A percentile compares a stretch with the other conserved stretches of the same genome.
Conservation (phyloP, 1,140 invertebrate genomes). For the Monomorium pharaonis region DNA sequence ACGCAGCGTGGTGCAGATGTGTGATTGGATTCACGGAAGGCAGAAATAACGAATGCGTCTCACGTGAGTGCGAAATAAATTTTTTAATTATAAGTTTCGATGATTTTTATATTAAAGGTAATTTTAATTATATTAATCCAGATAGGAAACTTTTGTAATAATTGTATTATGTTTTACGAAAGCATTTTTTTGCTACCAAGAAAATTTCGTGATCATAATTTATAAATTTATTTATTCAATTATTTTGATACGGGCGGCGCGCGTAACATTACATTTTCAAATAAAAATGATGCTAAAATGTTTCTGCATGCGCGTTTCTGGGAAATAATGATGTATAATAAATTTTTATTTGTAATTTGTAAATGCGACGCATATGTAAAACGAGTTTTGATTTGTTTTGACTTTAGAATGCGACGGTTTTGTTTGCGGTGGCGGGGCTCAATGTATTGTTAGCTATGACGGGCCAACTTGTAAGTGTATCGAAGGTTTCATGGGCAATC, state of each 20-base stretch:
- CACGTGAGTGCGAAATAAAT: conserved; percentile 86
- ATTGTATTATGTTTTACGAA: no score
- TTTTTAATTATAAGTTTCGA: not conserved
- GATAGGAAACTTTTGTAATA: no score
- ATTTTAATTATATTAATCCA: not conserved
- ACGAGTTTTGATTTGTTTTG: not conserved
- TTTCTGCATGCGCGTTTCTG: no score
- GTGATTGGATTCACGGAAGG: conserved; percentile 92
- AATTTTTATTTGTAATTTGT: no score
- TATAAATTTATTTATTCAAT: no score
- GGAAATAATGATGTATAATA: no score
- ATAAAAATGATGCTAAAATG: no score
- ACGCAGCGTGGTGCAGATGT: conserved; percentile 95
- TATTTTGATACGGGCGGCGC: no score
- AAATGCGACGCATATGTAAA: not conserved
- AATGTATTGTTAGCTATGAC: conserved; percentile 93
- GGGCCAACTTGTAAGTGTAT: conserved; percentile 95
- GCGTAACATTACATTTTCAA: no score
- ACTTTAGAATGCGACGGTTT: conserved; percentile 91
- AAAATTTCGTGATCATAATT: no score
- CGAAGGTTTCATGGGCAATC: conserved; percentile 94
- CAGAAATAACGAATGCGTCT: conserved; percentile 91
- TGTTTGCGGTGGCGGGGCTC: conserved; percentile 92
- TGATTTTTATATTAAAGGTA: not conserved
- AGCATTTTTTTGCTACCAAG: no score